Evolutionary conservation across 2,888 invertebrate species (phyloP).

Genomic region (Habroteleia sp.): DNA sequence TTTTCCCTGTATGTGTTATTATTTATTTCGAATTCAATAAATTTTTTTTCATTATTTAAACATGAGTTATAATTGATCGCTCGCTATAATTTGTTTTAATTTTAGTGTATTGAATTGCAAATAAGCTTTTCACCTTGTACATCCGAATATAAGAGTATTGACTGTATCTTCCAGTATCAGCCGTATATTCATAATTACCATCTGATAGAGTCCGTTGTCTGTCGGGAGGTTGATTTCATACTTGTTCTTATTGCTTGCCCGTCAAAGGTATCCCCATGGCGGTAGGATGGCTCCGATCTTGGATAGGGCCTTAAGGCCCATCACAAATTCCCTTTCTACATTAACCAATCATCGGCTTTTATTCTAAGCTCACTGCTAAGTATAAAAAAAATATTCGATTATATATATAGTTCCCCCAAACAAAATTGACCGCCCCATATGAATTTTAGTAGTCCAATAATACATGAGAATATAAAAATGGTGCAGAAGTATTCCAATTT

Average conservation of each 20-base stretch:
- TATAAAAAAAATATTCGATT: slow-evolving; percentile 70
- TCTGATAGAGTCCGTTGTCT: slow-evolving; percentile 81
- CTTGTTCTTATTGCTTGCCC: slow-evolving; percentile 79
- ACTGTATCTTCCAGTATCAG: slow-evolving; percentile 75
- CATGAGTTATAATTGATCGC: neutral
- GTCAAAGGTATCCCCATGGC: slow-evolving; percentile 79
- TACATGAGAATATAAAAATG: no score
- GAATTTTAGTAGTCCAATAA: no score
- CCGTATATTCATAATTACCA: slow-evolving; percentile 80
- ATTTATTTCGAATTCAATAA: no score
- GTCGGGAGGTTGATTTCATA: slow-evolving; percentile 79
- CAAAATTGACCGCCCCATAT: slow-evolving; percentile 70
- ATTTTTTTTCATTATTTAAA: no score
- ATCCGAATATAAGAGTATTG: slow-evolving; percentile 77
- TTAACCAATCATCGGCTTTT: slow-evolving; percentile 79
- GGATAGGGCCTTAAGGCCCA: slow-evolving; percentile 77
- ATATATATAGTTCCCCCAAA: slow-evolving; percentile 71
- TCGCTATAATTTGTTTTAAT: slow-evolving; percentile 4
- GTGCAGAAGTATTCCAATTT: no score
- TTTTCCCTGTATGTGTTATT: no score
- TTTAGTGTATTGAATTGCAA: slow-evolving; percentile 11
- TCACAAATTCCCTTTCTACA: slow-evolving; percentile 72
- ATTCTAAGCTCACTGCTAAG: slow-evolving; percentile 68
- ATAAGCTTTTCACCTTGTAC: slow-evolving; percentile 73
- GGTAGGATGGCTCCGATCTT: slow-evolving; percentile 78